Evolutionary conservation across 2,113 vertebrate genomes (phyloP), one percentile per base, ranked within the genome.

Genomic region (Panthera tigris): DNA sequence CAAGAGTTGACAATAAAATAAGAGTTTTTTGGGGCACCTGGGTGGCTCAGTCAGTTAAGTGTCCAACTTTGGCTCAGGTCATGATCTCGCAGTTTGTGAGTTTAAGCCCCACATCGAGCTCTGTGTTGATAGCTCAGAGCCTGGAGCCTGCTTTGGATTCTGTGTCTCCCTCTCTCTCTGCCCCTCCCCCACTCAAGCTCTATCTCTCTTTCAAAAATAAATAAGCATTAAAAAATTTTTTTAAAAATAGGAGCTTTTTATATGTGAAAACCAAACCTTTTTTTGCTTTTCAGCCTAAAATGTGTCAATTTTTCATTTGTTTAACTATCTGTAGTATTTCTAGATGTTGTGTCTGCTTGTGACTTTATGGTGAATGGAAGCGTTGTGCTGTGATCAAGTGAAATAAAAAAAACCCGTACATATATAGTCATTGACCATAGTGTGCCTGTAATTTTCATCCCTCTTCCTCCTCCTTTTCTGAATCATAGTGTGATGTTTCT

Each of bases 291-390:
- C 21, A 65, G 63, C 25, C 25, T 81, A 76, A 92, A 97, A 68
- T 57, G 50, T 87, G 36, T 76, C 45, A 63, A 29, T 29, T 65
- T 93, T 95, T 87, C 41, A 81, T 31, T 94, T 5, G 3, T 76
- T 86, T 80, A 29, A 71, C 31, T 52, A 0, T 94, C 36, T 97
- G 36, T 83, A 50, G 33, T 90, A 31, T 76, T 95, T 95, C 48
- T 76, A 82, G 27, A 74, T 92, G 52, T 83, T 80, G 16, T 92
- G 23, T 82, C 90, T 94, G 45, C 69, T 96, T 85, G 65, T 96
- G 85, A 71, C 88, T 96, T 94, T 92, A 80, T 25, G 84, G 39
- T 93, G 57, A 97, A 55, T 95, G 39, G 90, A 94, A 92, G 36
- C 96, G 27, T 86, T 83, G n/a, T 95, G 41, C 71, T 85, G 33